These are phyloP conservation scores for Illadopsis cleaveri DNA, from an alignment of 2,113 vertebrate species.

Conservation along the genomic window DNA sequence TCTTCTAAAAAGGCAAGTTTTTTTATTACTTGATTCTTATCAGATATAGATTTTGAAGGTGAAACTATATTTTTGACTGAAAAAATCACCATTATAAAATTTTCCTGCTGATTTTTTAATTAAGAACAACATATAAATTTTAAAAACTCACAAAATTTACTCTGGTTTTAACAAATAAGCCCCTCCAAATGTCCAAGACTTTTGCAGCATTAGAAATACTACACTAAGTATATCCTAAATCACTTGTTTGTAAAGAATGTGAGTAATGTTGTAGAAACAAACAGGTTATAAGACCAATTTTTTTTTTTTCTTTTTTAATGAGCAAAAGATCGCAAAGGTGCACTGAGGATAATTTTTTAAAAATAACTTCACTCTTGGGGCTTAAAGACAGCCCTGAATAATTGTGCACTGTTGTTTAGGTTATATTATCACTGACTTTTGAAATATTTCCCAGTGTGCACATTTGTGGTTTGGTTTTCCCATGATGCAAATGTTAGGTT, in stretches of 20 bases:
- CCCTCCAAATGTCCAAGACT: not conserved
- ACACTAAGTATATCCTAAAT: not conserved
- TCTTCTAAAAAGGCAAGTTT: not conserved
- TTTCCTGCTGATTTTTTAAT: fast-evolving
- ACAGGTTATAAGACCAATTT: not conserved
- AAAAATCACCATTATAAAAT: not conserved
- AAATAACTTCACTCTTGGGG: not conserved
- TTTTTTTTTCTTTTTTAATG: not conserved
- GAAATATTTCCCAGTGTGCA: not conserved
- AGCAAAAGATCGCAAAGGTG: not conserved
- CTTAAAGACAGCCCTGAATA: not conserved
- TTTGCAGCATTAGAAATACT: not conserved
- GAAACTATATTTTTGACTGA: not conserved
- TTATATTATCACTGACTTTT: not conserved
- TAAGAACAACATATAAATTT: not conserved
- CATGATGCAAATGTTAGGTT: not conserved
- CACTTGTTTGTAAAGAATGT: fast-evolving
- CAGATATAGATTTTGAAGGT: not conserved
- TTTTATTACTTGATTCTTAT: not conserved
- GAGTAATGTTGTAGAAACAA: not conserved
- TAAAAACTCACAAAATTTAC: not conserved
- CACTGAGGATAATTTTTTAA: not conserved
- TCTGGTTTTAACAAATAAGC: not conserved
- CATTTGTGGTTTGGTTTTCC: conserved; percentile 1
- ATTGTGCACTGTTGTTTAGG: not conserved